Evolutionary conservation across 2,888 invertebrate genomes (phyloP), one percentile per base, ranked within the genome.

Genomic region (Ecdyonurus torrentis): DNA sequence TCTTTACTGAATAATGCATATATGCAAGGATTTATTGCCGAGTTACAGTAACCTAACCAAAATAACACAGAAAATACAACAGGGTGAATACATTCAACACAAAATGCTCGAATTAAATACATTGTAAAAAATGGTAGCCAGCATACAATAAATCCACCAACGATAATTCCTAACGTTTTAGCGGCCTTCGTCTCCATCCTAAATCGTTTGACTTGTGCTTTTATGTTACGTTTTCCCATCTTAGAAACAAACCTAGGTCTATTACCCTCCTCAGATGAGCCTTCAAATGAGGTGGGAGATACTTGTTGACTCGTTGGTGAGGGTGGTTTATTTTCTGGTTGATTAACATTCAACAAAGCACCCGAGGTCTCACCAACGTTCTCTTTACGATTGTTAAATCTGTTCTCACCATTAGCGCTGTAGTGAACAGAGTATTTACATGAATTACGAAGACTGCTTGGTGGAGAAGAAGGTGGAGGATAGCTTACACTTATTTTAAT

Each of bases 51-150:
- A 1, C 97, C 98, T 66, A 98, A 80, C 96, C 97, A 98, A 77
- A 97, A 96, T 22, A 95, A 83, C 25, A 96, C 83, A 15, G 92
- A 91, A 78, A 95, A 95, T 63, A 93, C 80, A 64, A 91, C 78
- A 1, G 86, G 86, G 66, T 89, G 85, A 52, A 94, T 91, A 74
- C 93, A 93, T 65, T 86, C 82, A 58, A 83, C 85, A 73, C 91
- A 92, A 74, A 91, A 95, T 0, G 93, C 94, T 15, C 91, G 81
- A 63, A 94, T 83, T 60, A 95, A 82, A 75, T 96, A 96, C 78
- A 94, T 90, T 59, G 93, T 92, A 78, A 97, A 95, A 79, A 97
- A 97, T 0, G 96, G 96, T 63, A 94, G 81, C 97, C 97, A 98
- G 75, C 97, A 98, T 71, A 90, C 83, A 63, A 96, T 93, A 77